Evolutionary conservation across 1,140 invertebrate species (phyloP), one percentile per base, ranked within the genome.

Genomic region (Caerostris extrusa): DNA sequence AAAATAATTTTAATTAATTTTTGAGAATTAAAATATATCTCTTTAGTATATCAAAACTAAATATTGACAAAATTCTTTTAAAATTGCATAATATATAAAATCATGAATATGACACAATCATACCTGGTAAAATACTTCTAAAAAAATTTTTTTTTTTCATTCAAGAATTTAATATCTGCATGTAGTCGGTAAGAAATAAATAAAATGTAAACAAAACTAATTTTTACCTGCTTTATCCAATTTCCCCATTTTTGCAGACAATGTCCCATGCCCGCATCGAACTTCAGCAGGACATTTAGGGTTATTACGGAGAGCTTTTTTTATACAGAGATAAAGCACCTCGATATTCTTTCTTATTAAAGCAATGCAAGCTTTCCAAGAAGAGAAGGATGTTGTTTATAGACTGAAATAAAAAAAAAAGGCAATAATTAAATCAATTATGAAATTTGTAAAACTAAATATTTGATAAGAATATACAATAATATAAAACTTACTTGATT

Each of bases 251-350:
- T n/a, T 99, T 99, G 96, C 99, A 98, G 95, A 96, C 99, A 99
- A 96, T 99, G 99, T 0, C 99, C 99, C 98, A 99, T 99, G 55
- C 99, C 99, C 55, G 99, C 96, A 89, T n/a, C 98, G 97, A n/a
- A 99, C 98, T 94, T 98, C 98, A 2, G 99, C 99, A 55, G 99
- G 99, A 96, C 99, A 99, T 95, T 98, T 98, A 4, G 99, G 99
- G 96, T 99, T 99, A 3, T 98, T 99, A 90, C 98, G 96, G 0
- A 99, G 95, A 3, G 99, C 99, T 96, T 99, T 99, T n/a, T 96
- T 99, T 99, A 96, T 99, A 99, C 96, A 99, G 99, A 3, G 98
- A 98, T 85, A 99, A 96, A 0, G 99, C 99, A 71, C 98, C 98
- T 95, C 98, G 97, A 95, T 98, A 99, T 85, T 97, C 97, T 95